phyloP scores from a whole-genome alignment of 2,888 invertebrate species.

The Frankliniella intonsa region DNA sequence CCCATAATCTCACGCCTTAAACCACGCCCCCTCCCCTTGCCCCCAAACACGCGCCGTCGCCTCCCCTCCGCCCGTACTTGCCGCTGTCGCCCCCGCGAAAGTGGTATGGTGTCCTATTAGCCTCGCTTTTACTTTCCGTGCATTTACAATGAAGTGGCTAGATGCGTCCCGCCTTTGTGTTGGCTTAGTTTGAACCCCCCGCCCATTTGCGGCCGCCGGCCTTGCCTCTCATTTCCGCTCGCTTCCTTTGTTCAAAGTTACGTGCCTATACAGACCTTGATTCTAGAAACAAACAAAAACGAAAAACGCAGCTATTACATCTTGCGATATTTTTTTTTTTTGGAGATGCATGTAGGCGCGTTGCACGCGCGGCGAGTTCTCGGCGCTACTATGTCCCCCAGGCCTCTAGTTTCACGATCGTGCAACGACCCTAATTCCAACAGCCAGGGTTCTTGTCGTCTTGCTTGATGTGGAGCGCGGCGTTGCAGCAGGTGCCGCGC shows the following conservation, averaged over 20 bases:
- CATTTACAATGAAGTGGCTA: constrained; percentile 16
- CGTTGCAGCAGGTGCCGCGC: too few species aligned
- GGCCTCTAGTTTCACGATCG: too few species aligned
- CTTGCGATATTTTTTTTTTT: too few species aligned
- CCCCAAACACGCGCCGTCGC: neutral
- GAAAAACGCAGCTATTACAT: too few species aligned
- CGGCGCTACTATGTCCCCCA: too few species aligned
- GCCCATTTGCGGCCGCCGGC: neutral
- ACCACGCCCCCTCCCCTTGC: neutral
- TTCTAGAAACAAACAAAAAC: too few species aligned
- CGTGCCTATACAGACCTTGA: neutral
- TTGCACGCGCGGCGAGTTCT: too few species aligned
- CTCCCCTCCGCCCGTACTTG: neutral
- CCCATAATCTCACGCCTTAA: neutral
- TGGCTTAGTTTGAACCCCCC: neutral
- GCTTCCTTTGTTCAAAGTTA: neutral
- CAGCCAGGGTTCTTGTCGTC: too few species aligned
- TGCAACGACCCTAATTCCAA: too few species aligned
- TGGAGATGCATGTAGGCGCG: too few species aligned
- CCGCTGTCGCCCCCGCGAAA: neutral
- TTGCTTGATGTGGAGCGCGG: too few species aligned
- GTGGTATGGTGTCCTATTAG: constrained; percentile 11
- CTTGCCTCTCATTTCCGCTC: neutral
- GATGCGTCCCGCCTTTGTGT: neutral
- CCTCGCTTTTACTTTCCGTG: constrained; percentile 8